Base-by-base conservation (phyloP, 2,888 invertebrate species). In the Hemithea aestivaria region DNA sequence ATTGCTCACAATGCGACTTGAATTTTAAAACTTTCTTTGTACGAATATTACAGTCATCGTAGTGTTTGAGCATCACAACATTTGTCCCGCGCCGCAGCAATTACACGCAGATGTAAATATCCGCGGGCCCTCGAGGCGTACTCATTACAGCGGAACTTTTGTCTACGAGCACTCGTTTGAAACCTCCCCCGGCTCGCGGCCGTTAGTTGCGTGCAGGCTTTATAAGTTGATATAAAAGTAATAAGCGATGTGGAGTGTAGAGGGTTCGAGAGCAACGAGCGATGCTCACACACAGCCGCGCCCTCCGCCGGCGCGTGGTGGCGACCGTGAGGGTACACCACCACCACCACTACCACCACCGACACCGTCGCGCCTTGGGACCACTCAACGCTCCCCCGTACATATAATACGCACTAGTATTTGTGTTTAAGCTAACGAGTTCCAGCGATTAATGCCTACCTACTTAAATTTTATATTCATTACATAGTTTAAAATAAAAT, bases 181-280 rank as follows among this genome's bases (percentile, higher is more conserved):
- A n/a, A n/a, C 16, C 16, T 5, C 16, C 16, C 3, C 16, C 16
- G 16, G 16, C 5, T 16, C 16, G 3, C 16, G 2, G 2, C 16
- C 16, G 3, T 16, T 16, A 4, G 10, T 21, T n/a, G 21, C 21
- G 7, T 1, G n/a, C 11, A 24, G 11, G 11, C 45, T 42, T 37
- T 30, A 41, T 45, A 45, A 40, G 51, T 51, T 56, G 42, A 60
- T 58, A 60, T 63, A 56, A 62, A 65, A 62, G 69, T 56, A 65
- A 67, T 60, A 58, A 57, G 57, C 44, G 47, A 54, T 51, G 58
- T 58, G 39, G 42, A 45, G 37, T 51, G 58, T 58, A 40, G 42
- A 45, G 37, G 31, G 49, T 35, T 59, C 55, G 53, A 62, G 55
- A 51, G 64, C 71, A 60, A 64, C 51, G 66, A 67, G 61, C 56